phyloP scores from a whole-genome alignment of 2,113 vertebrate genomes.

The Dryoscopus gambensis region DNA sequence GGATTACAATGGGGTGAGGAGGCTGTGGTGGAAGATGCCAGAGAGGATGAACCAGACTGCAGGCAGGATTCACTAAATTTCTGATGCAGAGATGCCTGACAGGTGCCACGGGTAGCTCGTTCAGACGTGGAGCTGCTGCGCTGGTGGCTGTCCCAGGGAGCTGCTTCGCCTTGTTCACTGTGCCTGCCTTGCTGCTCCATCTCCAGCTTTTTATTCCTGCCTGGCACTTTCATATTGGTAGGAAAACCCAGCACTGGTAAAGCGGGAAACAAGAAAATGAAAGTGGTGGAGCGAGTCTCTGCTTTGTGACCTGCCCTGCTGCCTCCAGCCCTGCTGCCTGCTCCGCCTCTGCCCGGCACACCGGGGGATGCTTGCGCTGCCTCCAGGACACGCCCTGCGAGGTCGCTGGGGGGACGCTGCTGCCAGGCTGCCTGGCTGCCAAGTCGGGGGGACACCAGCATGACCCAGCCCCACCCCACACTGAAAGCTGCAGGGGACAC shows the following conservation, averaged over 20 bases:
- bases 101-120: accelerated
- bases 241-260: not conserved
- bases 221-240: not conserved
- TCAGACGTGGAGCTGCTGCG: not conserved
- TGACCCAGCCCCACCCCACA: accelerated
- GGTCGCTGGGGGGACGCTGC: accelerated
- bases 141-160: accelerated
- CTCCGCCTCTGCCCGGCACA: not conserved
- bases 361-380: not conserved
- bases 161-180: accelerated
- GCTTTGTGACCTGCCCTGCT: not conserved
- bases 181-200: not conserved
- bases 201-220: not conserved
- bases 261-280: constrained; percentile 7
- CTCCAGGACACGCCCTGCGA: accelerated
- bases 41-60: not conserved
- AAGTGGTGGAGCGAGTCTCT: not conserved
- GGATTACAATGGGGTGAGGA: accelerated
- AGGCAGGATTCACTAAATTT: accelerated
- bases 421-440: accelerated
- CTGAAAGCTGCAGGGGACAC: accelerated
- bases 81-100: not conserved
- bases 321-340: not conserved
- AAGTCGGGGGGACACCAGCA: no score
- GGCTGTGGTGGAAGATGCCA: not conserved